These are phyloP conservation scores for Pogoniulus pusillus DNA, from an alignment of 2,797 vertebrate genomes.

Conservation along the genomic window DNA sequence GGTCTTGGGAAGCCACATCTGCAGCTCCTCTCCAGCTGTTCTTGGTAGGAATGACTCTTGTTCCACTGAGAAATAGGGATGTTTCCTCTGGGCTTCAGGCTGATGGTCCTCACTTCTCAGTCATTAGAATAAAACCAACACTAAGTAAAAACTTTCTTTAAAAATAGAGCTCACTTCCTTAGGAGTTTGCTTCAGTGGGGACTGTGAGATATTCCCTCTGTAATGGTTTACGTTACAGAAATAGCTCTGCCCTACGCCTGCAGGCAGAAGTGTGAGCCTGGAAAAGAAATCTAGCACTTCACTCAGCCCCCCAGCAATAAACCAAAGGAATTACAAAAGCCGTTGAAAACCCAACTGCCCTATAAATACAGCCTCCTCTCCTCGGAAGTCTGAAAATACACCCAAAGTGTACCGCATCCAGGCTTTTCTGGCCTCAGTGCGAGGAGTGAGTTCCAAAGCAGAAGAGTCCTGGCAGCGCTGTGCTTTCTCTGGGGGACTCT, in stretches of 20 bases:
- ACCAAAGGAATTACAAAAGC: neutral
- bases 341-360: neutral
- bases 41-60: neutral
- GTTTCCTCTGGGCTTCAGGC: neutral
- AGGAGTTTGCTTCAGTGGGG: slow-evolving; percentile 16
- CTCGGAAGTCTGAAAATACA: slow-evolving; percentile 40
- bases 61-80: neutral
- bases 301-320: neutral
- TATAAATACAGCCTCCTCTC: neutral
- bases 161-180: neutral
- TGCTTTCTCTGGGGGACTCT: neutral
- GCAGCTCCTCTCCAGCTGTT: neutral
- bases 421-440: neutral
- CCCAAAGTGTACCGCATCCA: neutral
- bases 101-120: neutral
- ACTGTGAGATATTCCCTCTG: slow-evolving; percentile 14
- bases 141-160: neutral
- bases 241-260: slow-evolving; percentile 15
- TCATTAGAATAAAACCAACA: neutral
- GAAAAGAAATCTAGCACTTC: slow-evolving; percentile 21
- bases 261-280: slow-evolving; percentile 25
- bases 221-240: slow-evolving; percentile 39
- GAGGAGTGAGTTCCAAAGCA: neutral
- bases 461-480: neutral
- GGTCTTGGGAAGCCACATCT: neutral